Evolutionary conservation across 2,888 invertebrate genomes (phyloP), one percentile per base, ranked within the genome.

Genomic region (Pyralis farinalis): DNA sequence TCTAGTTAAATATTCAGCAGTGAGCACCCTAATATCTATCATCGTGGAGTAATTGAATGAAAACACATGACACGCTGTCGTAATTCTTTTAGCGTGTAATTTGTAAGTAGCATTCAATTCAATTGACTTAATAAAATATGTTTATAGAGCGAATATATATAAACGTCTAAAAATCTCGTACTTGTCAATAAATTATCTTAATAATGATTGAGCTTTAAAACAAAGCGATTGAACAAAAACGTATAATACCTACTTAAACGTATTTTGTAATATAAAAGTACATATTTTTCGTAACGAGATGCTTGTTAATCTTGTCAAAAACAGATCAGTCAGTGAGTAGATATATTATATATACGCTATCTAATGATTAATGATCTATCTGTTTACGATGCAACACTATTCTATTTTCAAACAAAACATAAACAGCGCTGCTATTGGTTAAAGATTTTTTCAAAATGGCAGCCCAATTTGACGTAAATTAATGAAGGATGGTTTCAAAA

Each of bases 391-490:
- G 62, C 57, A 56, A 62, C 55, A 70, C 1, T 7, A 25, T 71
- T 80, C 83, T 85, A 84, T 84, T 83, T 86, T 70, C 63, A 71
- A 81, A 78, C 74, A 71, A 53, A 66, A 71, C 66, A 51, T 53
- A 57, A 52, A 51, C 54, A 44, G 61, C 43, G 56, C 55, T 73
- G 65, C 58, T 57, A 84, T 86, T 86, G 85, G 87, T 68, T 42
- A 42, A 10, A 16, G 55, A 40, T 55, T 71, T 73, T 79, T 79
- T 80, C 73, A 74, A 76, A 75, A 83, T 84, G 83, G 82, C 74
- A 79, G 78, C 71, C 73, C 65, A 82, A 72, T 81, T 78, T 66
- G 72, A 78, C 75, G 71, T 79, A 82, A 74, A 85, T 78, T 80
- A 76, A 86, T 84, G 81, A 16, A 16, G 16, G 73, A 61, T 58